Percentiles rank a stretch among this genome's conserved stretches.
Conservation (phyloP, 92 coral and sea anemone genomes). For the Epizoanthus scotinus region DNA sequence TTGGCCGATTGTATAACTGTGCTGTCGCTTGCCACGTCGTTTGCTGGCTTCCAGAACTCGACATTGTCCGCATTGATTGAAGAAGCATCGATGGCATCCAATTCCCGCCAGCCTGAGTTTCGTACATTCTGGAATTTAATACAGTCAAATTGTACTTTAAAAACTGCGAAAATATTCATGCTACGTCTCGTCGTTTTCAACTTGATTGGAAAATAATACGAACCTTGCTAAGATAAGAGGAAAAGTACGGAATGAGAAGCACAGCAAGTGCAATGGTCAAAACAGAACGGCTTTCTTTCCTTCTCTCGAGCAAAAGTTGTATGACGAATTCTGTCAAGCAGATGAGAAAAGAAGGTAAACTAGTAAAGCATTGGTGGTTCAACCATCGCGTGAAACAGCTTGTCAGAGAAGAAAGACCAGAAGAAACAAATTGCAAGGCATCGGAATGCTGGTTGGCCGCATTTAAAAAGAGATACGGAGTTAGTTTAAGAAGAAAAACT, state of each 20-base stretch:
- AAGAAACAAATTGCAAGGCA: conserved; percentile 10
- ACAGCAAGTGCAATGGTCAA: conserved; percentile 16
- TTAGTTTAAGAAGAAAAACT: conserved; percentile 8
- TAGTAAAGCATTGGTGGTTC: conserved; percentile 37
- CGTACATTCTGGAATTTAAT: conserved; percentile 21
- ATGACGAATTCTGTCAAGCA: conserved; percentile 33
- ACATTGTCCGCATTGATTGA: not conserved
- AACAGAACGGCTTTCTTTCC: conserved; percentile 18
- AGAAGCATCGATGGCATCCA: conserved; percentile 16
- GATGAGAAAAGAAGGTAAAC: conserved; percentile 25
- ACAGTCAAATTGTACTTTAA: conserved; percentile 20
- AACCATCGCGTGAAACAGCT: conserved; percentile 21
- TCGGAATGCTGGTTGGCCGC: conserved; percentile 11
- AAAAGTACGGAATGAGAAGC: no score
- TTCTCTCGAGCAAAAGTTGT: conserved; percentile 23
- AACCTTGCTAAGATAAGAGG: conserved; percentile 6
- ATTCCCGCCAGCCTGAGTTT: conserved; percentile 11
- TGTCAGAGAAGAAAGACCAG: not conserved
- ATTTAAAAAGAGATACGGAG: not conserved
- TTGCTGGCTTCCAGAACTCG: no score
- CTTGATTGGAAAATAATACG: conserved; percentile 1
- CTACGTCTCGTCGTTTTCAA: conserved; percentile 14
- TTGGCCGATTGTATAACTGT: not conserved
- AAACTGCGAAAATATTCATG: conserved; percentile 6
- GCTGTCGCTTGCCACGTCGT: no score